Evolutionary conservation across 2,888 invertebrate species (phyloP).

Genomic region (Latrodectus elegans): DNA sequence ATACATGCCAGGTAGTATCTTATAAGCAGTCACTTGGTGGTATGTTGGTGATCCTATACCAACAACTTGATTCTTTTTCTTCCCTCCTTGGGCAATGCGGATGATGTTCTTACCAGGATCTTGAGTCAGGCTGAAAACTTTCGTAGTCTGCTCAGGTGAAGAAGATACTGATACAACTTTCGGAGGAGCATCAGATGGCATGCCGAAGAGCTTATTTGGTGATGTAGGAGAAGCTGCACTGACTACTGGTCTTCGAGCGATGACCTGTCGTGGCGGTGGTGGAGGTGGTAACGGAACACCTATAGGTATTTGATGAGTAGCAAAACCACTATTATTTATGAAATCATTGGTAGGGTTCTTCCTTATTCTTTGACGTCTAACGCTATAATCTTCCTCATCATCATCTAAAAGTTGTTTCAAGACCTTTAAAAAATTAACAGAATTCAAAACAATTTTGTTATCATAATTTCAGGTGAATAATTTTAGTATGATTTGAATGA

Average conservation of each 20-base stretch:
- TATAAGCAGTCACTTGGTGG: not conserved
- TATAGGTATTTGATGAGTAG: slow-evolving; percentile 24
- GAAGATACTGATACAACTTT: slow-evolving; percentile 30
- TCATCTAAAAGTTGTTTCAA: slow-evolving; percentile 62
- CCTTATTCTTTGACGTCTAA: slow-evolving; percentile 42
- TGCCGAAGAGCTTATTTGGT: slow-evolving; percentile 13
- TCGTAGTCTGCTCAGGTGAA: slow-evolving; percentile 9
- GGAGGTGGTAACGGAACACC: slow-evolving; percentile 47
- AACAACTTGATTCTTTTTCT: not conserved
- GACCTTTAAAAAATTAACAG: slow-evolving; percentile 19
- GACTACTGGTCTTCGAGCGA: slow-evolving; percentile 39
- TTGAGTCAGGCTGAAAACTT: slow-evolving; percentile 42
- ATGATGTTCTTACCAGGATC: not conserved
- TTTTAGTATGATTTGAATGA: too few relatives aligned
- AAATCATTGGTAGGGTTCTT: slow-evolving; percentile 10
- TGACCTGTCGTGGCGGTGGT: slow-evolving; percentile 27
- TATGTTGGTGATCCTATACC: not conserved
- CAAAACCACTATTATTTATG: not conserved
- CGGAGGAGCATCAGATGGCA: slow-evolving; percentile 1
- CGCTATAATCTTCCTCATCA: slow-evolving; percentile 45
- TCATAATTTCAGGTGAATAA: too few relatives aligned
- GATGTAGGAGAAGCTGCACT: not conserved
- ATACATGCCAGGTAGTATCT: slow-evolving; percentile 54
- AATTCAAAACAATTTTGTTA: not conserved
- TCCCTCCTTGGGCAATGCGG: not conserved